Percentiles rank a stretch among this genome's conserved stretches.
These are phyloP conservation scores for Aptenodytes patagonicus DNA, from an alignment of 2,113 vertebrate genomes.

Conservation along the genomic window DNA sequence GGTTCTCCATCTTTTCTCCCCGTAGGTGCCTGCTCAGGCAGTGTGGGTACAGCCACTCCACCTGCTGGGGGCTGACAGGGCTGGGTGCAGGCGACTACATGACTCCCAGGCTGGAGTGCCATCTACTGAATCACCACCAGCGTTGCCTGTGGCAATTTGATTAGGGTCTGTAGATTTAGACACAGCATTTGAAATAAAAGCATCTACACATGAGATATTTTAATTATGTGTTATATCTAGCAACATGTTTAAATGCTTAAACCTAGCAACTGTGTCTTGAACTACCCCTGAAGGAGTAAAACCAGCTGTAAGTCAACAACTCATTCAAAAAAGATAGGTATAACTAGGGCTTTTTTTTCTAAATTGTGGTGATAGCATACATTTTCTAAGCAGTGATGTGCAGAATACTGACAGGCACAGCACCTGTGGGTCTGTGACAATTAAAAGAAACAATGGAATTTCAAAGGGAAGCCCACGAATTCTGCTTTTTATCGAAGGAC, in stretches of 20 bases:
- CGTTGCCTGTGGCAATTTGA: accelerated
- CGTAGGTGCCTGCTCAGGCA: accelerated
- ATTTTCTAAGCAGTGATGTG: neutral
- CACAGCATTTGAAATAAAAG: neutral
- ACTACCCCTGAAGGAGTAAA: neutral
- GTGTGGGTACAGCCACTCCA: neutral
- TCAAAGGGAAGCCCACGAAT: neutral
- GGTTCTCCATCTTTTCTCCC: neutral
- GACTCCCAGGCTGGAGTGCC: neutral
- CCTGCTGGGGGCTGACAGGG: neutral
- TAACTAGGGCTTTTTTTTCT: neutral
- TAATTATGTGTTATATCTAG: neutral
- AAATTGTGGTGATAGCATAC: neutral
- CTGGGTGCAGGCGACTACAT: accelerated
- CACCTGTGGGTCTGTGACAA: neutral
- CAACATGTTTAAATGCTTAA: neutral
- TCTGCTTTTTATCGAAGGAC: neutral
- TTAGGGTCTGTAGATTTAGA: neutral
- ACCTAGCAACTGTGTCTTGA: neutral
- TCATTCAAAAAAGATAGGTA: neutral
- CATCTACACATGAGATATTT: neutral
- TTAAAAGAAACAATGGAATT: neutral
- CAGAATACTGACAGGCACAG: neutral
- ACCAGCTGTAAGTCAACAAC: neutral
- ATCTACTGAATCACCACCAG: neutral